Base-by-base conservation (phyloP, 2,113 vertebrate genomes). In the Dicerorhinus sumatrensis region DNA sequence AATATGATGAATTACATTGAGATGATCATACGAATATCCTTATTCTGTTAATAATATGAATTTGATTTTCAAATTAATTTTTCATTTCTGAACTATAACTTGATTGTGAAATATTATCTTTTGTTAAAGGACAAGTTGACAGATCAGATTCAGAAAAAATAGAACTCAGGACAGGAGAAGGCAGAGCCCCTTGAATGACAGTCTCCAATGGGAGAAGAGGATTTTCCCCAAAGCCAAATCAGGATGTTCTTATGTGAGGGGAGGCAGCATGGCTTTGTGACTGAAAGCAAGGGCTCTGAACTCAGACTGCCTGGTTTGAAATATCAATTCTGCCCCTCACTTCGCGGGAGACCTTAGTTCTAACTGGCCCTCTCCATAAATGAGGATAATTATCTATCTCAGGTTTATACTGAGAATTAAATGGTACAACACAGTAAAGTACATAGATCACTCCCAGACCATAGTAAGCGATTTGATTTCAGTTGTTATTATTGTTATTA, bases 1-100 rank as follows among this genome's bases (percentile, higher is more conserved):
- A 76, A 17, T 39, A 69, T 33, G 13, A 54, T 3, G 25, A 91
- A 33, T 84, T 80, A 39, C 4, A 63, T 58, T 65, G 46, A 87
- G 46, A 51, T 58, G 67, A 67, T 48, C 33, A 23, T 54, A 58
- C 93, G 39, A 69, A 90, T 65, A 77, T 67, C 46, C 29, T 63
- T 67, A 42, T 76, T 48, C 87, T 91, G 14, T 84, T 76, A 76
- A 17, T 39, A 69, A 29, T 10, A 54, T 3, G 25, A 91, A 46
- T 27, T 80, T 81, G 36, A 67, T 80, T 80, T 96, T 76, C 33
- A 93, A 94, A 16, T 7, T 36, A 60, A 46, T 58, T 81, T 96
- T 63, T 82, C 11, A 62, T 86, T 58, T 77, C 36, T n/a, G 65
- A 62, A 48, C 36, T 92, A 65, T 56, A 84, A 60, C 21, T 80